phyloP scores from a whole-genome alignment of 2,797 vertebrate genomes.

The Brachymystax lenok region DNA sequence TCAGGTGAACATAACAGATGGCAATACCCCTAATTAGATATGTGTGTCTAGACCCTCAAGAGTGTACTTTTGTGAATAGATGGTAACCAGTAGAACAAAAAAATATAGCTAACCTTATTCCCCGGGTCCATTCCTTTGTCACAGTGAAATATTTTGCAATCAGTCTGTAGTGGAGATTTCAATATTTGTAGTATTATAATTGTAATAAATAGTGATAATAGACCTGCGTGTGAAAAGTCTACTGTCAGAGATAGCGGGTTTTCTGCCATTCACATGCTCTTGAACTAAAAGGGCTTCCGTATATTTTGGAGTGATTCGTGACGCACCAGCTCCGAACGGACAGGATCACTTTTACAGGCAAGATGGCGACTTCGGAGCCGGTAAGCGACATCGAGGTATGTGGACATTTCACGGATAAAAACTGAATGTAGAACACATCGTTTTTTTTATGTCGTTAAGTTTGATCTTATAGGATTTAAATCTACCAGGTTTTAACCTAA shows the following conservation, averaged over 20 bases:
- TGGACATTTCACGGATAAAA: conserved; percentile 14
- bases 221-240: too few relatives aligned
- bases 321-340: conserved; percentile 71
- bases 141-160: too few relatives aligned
- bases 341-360: conserved; percentile 74
- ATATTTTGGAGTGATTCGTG: conserved; percentile 58
- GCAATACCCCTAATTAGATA: too few relatives aligned
- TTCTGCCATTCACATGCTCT: background rate
- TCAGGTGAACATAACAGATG: too few relatives aligned
- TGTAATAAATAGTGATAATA: too few relatives aligned
- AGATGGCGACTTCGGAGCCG: conserved; percentile 88
- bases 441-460: background rate
- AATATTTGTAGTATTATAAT: too few relatives aligned
- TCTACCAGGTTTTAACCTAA: conserved; percentile 10
- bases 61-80: too few relatives aligned
- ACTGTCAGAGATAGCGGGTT: background rate
- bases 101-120: too few relatives aligned
- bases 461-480: background rate
- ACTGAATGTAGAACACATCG: background rate
- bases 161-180: too few relatives aligned
- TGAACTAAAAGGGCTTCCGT: conserved; percentile 56
- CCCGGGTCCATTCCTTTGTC: too few relatives aligned
- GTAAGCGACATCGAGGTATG: conserved; percentile 68
- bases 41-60: too few relatives aligned
- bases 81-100: too few relatives aligned